Evolutionary conservation across 2,888 invertebrate species (phyloP).

Genomic region (Caenorhabditis uteleia): DNA sequence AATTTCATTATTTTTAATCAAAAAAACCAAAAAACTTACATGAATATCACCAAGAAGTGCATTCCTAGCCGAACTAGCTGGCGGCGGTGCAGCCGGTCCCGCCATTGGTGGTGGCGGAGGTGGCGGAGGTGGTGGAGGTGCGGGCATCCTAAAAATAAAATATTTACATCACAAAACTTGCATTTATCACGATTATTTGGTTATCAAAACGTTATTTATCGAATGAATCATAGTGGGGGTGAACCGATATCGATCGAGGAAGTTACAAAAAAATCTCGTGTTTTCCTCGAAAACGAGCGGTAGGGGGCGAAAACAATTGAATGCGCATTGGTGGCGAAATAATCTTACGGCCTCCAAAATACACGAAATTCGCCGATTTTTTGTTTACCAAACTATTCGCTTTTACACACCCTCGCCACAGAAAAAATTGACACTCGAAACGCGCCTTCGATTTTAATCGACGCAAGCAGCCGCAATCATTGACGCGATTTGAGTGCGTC

Average conservation of each 20-base stretch:
- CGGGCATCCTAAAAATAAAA: conserved; percentile 18
- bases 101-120: conserved; percentile 43
- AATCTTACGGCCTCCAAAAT: too few relatives aligned
- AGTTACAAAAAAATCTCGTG: background rate
- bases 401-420: background rate
- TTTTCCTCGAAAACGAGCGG: background rate
- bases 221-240: too few relatives aligned
- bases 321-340: too few relatives aligned
- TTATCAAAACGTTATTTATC: background rate
- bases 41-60: conserved; percentile 51
- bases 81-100: conserved; percentile 17
- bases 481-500: conserved; percentile 19
- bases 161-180: conserved; percentile 2
- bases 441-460: background rate
- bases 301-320: background rate
- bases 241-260: conserved; percentile 2
- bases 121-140: conserved; percentile 48
- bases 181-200: conserved; percentile 14
- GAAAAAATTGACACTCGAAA: conserved; percentile 6
- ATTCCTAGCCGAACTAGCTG: conserved; percentile 31
- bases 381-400: background rate
- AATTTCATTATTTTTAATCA: too few relatives aligned
- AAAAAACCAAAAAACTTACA: conserved; percentile 19
- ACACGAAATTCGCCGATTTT: conserved; percentile 1
- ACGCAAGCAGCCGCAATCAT: too few relatives aligned